Conservation (phyloP, 2,888 invertebrate genomes). For the Apodemia duryi region DNA sequence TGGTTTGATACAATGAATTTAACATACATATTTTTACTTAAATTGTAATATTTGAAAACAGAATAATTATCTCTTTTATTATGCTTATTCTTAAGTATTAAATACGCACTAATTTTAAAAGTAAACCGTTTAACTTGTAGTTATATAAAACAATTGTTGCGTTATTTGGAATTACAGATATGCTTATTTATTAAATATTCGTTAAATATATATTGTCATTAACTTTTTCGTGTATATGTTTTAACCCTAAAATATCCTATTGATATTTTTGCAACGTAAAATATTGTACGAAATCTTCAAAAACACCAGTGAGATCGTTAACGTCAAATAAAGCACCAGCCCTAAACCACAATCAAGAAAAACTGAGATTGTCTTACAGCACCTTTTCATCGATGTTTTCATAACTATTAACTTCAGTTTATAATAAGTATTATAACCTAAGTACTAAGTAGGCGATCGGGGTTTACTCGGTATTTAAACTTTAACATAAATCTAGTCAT, state of each 20-base stretch:
- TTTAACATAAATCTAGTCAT: too few species aligned
- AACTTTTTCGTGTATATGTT: conserved; percentile 12
- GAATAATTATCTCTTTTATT: background rate
- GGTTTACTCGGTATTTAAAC: too few species aligned
- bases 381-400: too few species aligned
- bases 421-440: too few species aligned
- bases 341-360: background rate
- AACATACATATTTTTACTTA: too few species aligned
- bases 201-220: conserved; percentile 31
- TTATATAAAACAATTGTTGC: conserved; percentile 43
- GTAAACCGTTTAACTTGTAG: conserved; percentile 11
- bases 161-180: conserved; percentile 37
- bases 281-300: background rate
- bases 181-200: conserved; percentile 27
- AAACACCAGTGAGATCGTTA: background rate
- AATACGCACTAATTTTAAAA: conserved; percentile 10
- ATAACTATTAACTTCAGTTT: too few species aligned
- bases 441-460: too few species aligned
- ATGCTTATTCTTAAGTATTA: conserved; percentile 16
- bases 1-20: too few species aligned
- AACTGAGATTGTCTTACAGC: too few species aligned
- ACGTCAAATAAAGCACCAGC: background rate
- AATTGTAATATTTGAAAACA: background rate
- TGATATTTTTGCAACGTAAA: background rate
- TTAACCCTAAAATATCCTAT: conserved; percentile 9